Percentiles rank a stretch among this genome's conserved stretches.
phyloP scores from a whole-genome alignment of 2,888 invertebrate genomes.

The Tetramorium bicarinatum region DNA sequence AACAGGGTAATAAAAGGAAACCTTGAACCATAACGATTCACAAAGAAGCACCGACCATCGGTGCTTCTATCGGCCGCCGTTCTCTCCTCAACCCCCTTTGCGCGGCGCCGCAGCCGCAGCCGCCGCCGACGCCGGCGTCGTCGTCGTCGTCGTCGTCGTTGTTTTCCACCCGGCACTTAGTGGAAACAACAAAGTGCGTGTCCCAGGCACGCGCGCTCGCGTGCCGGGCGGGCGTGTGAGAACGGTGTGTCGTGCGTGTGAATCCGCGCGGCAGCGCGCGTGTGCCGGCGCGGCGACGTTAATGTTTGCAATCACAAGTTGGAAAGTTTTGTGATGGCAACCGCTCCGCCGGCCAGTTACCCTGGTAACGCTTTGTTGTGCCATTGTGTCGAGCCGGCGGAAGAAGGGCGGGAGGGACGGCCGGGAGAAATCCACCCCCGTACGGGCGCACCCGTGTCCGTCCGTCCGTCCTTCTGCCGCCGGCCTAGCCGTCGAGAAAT shows the following conservation, averaged over 20 bases:
- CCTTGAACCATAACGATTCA: slow-evolving; percentile 49
- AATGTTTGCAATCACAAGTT: slow-evolving; percentile 81
- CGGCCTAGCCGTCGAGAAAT: slow-evolving; percentile 33
- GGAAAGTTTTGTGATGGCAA: slow-evolving; percentile 86
- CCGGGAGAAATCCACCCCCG: slow-evolving; percentile 60
- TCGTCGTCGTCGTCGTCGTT: slow-evolving; percentile 48
- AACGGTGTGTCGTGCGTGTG: slow-evolving; percentile 62
- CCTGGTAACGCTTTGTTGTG: slow-evolving; percentile 85
- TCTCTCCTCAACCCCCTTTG: slow-evolving; percentile 9
- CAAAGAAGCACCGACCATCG: slow-evolving; percentile 39
- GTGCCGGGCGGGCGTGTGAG: slow-evolving; percentile 59
- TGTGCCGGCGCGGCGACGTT: slow-evolving; percentile 67
- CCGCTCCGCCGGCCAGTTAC: slow-evolving; percentile 79
- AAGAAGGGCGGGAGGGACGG: slow-evolving; percentile 35
- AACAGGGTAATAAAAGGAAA: slow-evolving; percentile 25
- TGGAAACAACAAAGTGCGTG: slow-evolving; percentile 67
- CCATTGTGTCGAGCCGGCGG: slow-evolving; percentile 75
- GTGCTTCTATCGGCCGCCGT: no score
- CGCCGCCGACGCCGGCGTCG: slow-evolving; percentile 1
- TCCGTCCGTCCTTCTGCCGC: neutral
- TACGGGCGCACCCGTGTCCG: neutral
- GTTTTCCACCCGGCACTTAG: slow-evolving; percentile 61
- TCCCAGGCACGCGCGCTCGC: slow-evolving; percentile 67
- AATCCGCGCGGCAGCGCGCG: slow-evolving; percentile 63
- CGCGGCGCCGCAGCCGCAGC: slow-evolving; percentile 5